phyloP scores from a whole-genome alignment of 1,140 invertebrate genomes.

The Drosophila lacertosa region DNA sequence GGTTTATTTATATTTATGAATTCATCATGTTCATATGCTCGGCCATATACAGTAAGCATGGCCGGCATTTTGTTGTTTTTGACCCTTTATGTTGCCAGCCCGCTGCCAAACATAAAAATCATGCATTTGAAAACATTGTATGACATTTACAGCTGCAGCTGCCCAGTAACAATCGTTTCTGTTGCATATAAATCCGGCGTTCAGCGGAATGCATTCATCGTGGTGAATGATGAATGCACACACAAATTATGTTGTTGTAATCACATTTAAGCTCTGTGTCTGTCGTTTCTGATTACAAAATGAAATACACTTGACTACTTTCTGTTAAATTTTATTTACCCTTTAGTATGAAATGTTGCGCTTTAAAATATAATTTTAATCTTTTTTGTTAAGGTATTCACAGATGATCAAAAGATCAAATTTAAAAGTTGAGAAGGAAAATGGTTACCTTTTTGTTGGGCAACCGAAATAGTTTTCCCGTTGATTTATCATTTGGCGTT shows the following conservation, averaged over 20 bases:
- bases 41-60: constrained; percentile 31
- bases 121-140: constrained; percentile 42
- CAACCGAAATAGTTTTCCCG: constrained; percentile 4
- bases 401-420: background rate
- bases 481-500: constrained; percentile 31
- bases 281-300: too few relatives aligned
- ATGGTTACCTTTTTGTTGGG: constrained; percentile 2
- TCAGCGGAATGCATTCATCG: background rate
- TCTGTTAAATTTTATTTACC: too few relatives aligned
- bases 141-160: background rate
- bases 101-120: constrained; percentile 32
- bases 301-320: too few relatives aligned
- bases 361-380: too few relatives aligned
- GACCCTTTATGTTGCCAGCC: constrained; percentile 19
- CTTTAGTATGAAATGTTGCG: too few relatives aligned
- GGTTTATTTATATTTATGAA: constrained; percentile 79
- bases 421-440: constrained; percentile 2
- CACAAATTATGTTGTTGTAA: background rate
- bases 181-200: constrained; percentile 6
- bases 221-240: too few relatives aligned
- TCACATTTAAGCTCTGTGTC: background rate
- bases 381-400: too few relatives aligned
- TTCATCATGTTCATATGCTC: constrained; percentile 61
- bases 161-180: background rate
- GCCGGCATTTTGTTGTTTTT: background rate